Evolutionary conservation across 2,797 vertebrate species (phyloP).

Genomic region (Momotus momota): DNA sequence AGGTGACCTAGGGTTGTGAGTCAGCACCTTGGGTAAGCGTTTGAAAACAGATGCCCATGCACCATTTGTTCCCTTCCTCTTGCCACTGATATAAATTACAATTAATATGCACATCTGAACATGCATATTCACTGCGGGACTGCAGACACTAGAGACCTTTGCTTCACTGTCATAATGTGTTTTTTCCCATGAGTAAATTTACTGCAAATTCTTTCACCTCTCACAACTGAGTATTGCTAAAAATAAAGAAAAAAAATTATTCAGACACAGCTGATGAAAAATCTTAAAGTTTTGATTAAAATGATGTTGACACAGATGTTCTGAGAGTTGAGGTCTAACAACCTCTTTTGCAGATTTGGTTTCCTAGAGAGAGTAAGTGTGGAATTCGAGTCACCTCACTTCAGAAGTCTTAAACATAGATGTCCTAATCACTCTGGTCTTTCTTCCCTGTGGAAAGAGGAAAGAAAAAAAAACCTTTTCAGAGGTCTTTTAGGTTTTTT

Average conservation of each 20-base stretch:
- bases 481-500: neutral
- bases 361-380: neutral
- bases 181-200: slow-evolving; percentile 65
- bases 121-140: slow-evolving; percentile 59
- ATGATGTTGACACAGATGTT: slow-evolving; percentile 10
- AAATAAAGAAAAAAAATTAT: neutral
- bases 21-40: slow-evolving; percentile 39
- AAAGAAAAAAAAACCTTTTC: neutral
- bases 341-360: neutral
- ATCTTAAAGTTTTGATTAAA: slow-evolving; percentile 21
- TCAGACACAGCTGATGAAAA: neutral
- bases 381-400: neutral
- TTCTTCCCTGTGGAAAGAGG: neutral
- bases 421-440: neutral
- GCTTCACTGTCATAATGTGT: slow-evolving; percentile 62
- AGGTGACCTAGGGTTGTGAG: neutral
- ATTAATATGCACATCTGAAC: slow-evolving; percentile 68
- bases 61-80: slow-evolving; percentile 52
- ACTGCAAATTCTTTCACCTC: slow-evolving; percentile 55
- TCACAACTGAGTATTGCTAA: slow-evolving; percentile 33
- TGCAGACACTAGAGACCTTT: slow-evolving; percentile 60
- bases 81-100: slow-evolving; percentile 53
- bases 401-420: neutral
- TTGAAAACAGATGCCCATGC: slow-evolving; percentile 51
- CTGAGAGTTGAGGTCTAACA: neutral